Percentiles rank a stretch among this genome's conserved stretches.
phyloP scores from a whole-genome alignment of 2,797 vertebrate genomes.

The Sebastes baramenuke region DNA sequence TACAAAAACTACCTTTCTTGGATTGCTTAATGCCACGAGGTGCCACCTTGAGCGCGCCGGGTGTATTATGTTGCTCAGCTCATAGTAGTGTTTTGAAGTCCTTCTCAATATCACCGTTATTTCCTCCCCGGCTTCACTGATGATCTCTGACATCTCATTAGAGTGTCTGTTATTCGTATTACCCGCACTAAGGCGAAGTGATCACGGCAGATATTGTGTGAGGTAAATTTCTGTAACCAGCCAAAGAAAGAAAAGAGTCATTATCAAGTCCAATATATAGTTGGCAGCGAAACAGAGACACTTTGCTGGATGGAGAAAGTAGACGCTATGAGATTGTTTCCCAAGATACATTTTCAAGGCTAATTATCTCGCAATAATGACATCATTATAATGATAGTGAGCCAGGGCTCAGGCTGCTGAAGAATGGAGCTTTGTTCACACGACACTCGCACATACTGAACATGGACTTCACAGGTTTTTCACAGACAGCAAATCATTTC shows the following conservation, averaged over 20 bases:
- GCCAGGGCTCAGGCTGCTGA: slow-evolving; percentile 34
- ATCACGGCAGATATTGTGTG: slow-evolving; percentile 39
- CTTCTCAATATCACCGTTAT: slow-evolving; percentile 10
- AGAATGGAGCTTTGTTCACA: slow-evolving; percentile 38
- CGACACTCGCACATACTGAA: not conserved
- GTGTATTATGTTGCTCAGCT: slow-evolving; percentile 26
- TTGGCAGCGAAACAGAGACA: slow-evolving; percentile 56
- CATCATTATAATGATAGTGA: slow-evolving; percentile 61
- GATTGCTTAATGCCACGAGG: slow-evolving; percentile 64
- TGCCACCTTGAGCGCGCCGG: slow-evolving; percentile 41
- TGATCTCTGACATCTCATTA: slow-evolving; percentile 65
- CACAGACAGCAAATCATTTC: not conserved
- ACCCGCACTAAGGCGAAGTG: slow-evolving; percentile 30
- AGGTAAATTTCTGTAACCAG: slow-evolving; percentile 55
- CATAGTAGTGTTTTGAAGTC: slow-evolving; percentile 26
- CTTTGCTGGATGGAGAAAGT: slow-evolving; percentile 48
- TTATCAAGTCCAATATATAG: slow-evolving; percentile 64
- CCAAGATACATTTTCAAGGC: slow-evolving; percentile 62
- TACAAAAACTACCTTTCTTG: slow-evolving; percentile 56
- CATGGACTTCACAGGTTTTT: not conserved
- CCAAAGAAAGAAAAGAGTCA: slow-evolving; percentile 53
- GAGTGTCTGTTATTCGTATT: slow-evolving; percentile 46
- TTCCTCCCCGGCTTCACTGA: slow-evolving; percentile 29
- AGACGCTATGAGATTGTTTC: slow-evolving; percentile 56
- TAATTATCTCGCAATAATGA: slow-evolving; percentile 73